Conservation (phyloP, 2,113 vertebrate genomes). For the Caranx ignobilis region DNA sequence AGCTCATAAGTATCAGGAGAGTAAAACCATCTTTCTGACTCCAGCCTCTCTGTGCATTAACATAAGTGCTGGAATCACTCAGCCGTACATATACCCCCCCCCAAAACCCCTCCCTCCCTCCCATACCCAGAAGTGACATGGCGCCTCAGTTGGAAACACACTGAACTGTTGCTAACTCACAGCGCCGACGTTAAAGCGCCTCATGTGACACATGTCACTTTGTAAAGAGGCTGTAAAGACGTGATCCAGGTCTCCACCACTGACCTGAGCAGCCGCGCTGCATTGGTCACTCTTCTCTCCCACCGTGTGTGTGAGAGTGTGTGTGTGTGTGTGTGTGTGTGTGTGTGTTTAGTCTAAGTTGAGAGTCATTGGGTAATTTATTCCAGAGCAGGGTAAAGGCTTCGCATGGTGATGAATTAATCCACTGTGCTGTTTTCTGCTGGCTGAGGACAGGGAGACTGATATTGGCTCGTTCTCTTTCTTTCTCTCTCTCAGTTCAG, state of each 20-base stretch:
- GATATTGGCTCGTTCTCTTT: slow-evolving; percentile 61
- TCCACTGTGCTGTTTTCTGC: slow-evolving; percentile 79
- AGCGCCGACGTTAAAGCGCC: background rate
- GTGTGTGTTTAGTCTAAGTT: slow-evolving; percentile 76
- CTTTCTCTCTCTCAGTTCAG: slow-evolving; percentile 42
- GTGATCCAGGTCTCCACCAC: slow-evolving; percentile 15
- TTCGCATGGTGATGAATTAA: slow-evolving; percentile 81
- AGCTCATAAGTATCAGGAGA: slow-evolving; percentile 40
- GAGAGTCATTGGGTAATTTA: slow-evolving; percentile 81
- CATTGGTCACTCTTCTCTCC: slow-evolving; percentile 62
- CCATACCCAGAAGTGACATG: slow-evolving; percentile 33
- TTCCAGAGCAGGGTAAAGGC: slow-evolving; percentile 80
- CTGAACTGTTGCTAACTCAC: slow-evolving; percentile 19
- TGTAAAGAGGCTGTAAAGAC: slow-evolving; percentile 21
- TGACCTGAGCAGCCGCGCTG: slow-evolving; percentile 43
- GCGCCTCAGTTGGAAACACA: slow-evolving; percentile 16
- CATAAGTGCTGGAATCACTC: slow-evolving; percentile 52
- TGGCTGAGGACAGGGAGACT: slow-evolving; percentile 56
- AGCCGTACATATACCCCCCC: slow-evolving; percentile 28
- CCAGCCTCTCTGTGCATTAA: slow-evolving; percentile 34
- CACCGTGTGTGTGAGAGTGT: slow-evolving; percentile 26
- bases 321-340: slow-evolving; percentile 43
- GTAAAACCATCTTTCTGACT: slow-evolving; percentile 38
- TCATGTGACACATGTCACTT: slow-evolving; percentile 14
- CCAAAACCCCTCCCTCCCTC: slow-evolving; percentile 33